Conservation (phyloP, 2,113 vertebrate genomes). For the Gasterosteus aculeatus region DNA sequence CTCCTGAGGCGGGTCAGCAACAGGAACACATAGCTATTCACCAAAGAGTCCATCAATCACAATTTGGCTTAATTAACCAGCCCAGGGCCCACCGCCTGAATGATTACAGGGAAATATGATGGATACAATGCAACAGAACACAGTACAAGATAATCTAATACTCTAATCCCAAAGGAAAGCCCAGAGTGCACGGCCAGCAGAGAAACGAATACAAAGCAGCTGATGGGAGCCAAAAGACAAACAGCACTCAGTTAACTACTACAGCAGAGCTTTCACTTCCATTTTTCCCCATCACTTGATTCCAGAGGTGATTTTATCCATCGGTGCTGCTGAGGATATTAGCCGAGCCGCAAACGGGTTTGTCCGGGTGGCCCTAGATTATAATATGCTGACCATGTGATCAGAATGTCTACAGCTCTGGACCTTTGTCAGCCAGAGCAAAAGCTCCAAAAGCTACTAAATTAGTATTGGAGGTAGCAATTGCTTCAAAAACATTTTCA, state of each 20-base stretch:
- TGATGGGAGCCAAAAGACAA: conserved; percentile 10
- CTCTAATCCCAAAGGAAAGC: conserved; percentile 32
- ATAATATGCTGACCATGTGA: conserved; percentile 7
- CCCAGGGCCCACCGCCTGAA: conserved; percentile 25
- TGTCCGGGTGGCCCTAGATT: background rate
- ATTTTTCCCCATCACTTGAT: conserved; percentile 18
- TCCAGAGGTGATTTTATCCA: background rate
- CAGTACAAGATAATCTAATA: conserved; percentile 50
- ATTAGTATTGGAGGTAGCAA: background rate
- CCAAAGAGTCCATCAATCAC: conserved; percentile 70
- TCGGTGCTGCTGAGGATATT: conserved; percentile 1
- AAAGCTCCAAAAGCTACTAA: background rate
- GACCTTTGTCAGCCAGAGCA: background rate
- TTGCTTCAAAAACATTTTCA: background rate
- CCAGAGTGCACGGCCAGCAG: conserved; percentile 22
- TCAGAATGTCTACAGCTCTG: background rate
- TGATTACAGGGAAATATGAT: conserved; percentile 49
- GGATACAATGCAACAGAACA: conserved; percentile 38
- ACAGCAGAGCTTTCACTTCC: background rate
- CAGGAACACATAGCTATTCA: conserved; percentile 47
- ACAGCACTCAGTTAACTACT: conserved; percentile 1
- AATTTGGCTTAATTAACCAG: conserved; percentile 70
- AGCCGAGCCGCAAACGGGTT: conserved; percentile 1
- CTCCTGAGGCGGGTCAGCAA: conserved; percentile 48
- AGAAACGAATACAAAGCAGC: conserved; percentile 8